Evolutionary conservation across 2,888 invertebrate genomes (phyloP).

Genomic region (Drosophila subquinaria): DNA sequence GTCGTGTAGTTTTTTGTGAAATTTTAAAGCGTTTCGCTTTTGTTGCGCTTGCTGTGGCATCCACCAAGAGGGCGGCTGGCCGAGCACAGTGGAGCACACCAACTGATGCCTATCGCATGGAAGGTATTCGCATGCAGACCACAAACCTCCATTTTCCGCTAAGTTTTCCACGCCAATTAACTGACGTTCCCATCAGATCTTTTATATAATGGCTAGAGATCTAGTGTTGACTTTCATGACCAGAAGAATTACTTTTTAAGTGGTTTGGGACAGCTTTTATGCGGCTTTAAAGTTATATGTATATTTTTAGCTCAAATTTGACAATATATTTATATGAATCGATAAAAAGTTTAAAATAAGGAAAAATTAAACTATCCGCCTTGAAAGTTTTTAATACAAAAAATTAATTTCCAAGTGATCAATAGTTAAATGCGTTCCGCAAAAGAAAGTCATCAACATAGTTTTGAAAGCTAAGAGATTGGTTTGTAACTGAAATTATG

Average conservation of each 20-base stretch:
- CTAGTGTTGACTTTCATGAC: slow-evolving; percentile 26
- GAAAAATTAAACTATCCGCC: too few species aligned
- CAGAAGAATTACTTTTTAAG: slow-evolving; percentile 20
- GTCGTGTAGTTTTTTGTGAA: slow-evolving; percentile 50
- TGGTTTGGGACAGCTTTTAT: slow-evolving; percentile 14
- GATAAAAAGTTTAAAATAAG: not conserved
- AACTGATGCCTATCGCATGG: slow-evolving; percentile 39
- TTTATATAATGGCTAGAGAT: slow-evolving; percentile 48
- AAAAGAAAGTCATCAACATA: not conserved
- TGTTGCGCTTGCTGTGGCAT: slow-evolving; percentile 54
- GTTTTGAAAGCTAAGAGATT: not conserved
- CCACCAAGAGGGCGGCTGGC: slow-evolving; percentile 6
- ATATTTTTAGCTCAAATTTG: not conserved
- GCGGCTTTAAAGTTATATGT: not conserved
- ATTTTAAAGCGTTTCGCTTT: slow-evolving; percentile 37
- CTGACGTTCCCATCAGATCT: slow-evolving; percentile 48
- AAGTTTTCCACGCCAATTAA: slow-evolving; percentile 70
- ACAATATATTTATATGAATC: not conserved
- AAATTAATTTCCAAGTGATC: not conserved
- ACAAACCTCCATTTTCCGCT: slow-evolving; percentile 24
- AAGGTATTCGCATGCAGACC: slow-evolving; percentile 31
- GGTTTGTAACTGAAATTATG: not conserved
- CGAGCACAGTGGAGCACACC: slow-evolving; percentile 31
- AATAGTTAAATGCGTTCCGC: not conserved
- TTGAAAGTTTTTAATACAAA: not conserved